Evolutionary conservation across 2,797 vertebrate species (phyloP).

Genomic region (Brachyrhaphis roseni): DNA sequence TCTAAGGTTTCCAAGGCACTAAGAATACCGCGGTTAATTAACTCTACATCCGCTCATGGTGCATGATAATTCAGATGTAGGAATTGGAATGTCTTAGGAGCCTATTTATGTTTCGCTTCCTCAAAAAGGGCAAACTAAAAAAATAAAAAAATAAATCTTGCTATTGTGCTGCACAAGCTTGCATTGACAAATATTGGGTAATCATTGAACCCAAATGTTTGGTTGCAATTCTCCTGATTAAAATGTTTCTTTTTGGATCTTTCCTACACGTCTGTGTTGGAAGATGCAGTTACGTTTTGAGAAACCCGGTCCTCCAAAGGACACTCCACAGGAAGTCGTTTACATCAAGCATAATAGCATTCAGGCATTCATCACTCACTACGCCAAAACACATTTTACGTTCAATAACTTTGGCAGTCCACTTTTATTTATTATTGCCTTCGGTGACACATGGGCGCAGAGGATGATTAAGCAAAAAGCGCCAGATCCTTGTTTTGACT

Average conservation of each 20-base stretch:
- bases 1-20: constrained; percentile 32
- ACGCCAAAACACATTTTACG: constrained; percentile 46
- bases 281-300: constrained; percentile 12
- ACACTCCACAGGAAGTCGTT: constrained; percentile 17
- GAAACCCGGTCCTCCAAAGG: constrained; percentile 18
- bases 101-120: constrained; percentile 34
- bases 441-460: constrained; percentile 49
- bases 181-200: constrained; percentile 10
- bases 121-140: constrained; percentile 14
- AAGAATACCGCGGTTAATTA: constrained; percentile 53
- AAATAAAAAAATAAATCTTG: constrained; percentile 7
- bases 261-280: background rate
- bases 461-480: constrained; percentile 67
- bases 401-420: constrained; percentile 59
- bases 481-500: constrained; percentile 43
- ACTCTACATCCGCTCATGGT: constrained; percentile 38
- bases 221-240: constrained; percentile 15
- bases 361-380: constrained; percentile 48
- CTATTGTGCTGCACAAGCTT: background rate
- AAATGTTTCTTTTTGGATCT: constrained; percentile 20
- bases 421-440: constrained; percentile 62
- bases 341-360: constrained; percentile 40
- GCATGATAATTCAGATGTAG: constrained; percentile 36
- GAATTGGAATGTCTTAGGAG: constrained; percentile 30
- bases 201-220: constrained; percentile 5